Conservation (phyloP, 2,797 vertebrate genomes). For the Mormyrops attenuatus region DNA sequence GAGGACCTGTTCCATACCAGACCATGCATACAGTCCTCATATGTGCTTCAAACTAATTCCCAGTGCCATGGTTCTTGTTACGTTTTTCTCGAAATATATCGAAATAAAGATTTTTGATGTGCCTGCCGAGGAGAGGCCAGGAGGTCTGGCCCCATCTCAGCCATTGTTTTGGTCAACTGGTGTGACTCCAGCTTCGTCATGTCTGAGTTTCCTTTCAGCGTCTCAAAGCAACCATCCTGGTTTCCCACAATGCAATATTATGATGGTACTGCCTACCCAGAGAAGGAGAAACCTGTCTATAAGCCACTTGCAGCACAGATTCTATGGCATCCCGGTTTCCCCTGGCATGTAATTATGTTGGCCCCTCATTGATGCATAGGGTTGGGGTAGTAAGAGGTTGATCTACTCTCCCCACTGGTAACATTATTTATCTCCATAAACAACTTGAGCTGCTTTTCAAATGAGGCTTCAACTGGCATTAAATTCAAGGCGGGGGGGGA, state of each 20-base stretch:
- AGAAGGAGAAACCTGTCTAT: neutral
- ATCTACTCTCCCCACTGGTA: slow-evolving; percentile 16
- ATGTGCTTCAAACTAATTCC: slow-evolving; percentile 2
- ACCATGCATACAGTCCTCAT: neutral
- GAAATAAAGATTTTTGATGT: neutral
- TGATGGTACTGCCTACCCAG: neutral
- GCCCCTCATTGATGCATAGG: neutral
- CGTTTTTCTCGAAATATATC: neutral
- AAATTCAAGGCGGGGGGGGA: slow-evolving; percentile 42
- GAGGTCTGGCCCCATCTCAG: neutral
- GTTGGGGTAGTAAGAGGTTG: neutral
- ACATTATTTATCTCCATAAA: slow-evolving; percentile 19
- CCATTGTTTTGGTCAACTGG: neutral
- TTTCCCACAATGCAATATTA: neutral
- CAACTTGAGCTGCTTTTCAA: slow-evolving; percentile 30
- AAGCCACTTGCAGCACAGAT: neutral
- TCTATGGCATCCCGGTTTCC: neutral
- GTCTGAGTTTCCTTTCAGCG: neutral
- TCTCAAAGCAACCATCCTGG: neutral
- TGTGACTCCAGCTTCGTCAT: neutral
- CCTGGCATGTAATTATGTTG: neutral
- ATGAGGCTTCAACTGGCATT: slow-evolving; percentile 32
- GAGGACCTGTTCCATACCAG: neutral
- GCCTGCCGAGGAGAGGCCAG: neutral
- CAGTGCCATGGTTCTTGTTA: neutral